phyloP scores from a whole-genome alignment of 2,888 invertebrate species.

The Nycteola revayana region DNA sequence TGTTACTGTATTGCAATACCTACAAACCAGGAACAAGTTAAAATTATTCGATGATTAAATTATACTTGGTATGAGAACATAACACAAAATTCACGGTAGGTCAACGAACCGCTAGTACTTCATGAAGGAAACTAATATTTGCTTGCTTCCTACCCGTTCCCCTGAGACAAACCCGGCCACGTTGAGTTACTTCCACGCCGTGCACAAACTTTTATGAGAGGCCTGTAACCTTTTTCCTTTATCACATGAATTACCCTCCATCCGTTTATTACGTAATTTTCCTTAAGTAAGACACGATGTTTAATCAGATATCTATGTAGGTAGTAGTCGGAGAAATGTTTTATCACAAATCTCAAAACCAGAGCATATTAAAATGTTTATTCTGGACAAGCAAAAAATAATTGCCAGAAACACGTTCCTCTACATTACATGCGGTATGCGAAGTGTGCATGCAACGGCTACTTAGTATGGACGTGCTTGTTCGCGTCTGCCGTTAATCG shows the following conservation, averaged over 20 bases:
- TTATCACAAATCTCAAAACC: too few relatives aligned
- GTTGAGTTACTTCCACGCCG: conserved; percentile 64
- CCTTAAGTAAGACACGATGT: too few relatives aligned
- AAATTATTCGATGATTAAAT: too few relatives aligned
- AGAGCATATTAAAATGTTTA: too few relatives aligned
- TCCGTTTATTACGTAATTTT: conserved; percentile 14
- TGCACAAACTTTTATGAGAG: conserved; percentile 43
- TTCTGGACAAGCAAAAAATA: conserved; percentile 16
- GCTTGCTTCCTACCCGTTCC: conserved; percentile 66
- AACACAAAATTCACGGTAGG: conserved; percentile 64
- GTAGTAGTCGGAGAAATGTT: too few relatives aligned
- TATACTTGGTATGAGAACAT: conserved; percentile 30
- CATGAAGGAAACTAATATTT: conserved; percentile 74
- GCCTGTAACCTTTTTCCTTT: conserved; percentile 23
- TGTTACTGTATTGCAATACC: too few relatives aligned
- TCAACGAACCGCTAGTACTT: conserved; percentile 69
- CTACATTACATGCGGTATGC: conserved; percentile 35
- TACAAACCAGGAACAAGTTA: too few relatives aligned
- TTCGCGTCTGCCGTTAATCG: conserved; percentile 71
- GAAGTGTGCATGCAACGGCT: conserved; percentile 39
- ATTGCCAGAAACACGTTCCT: conserved; percentile 26
- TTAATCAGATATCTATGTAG: too few relatives aligned
- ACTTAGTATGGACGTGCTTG: conserved; percentile 58
- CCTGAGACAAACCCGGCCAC: conserved; percentile 62
- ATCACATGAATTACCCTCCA: conserved; percentile 16